Evolutionary conservation across 2,797 vertebrate species (phyloP), one percentile per base, ranked within the genome.

Genomic region (Micropoecilia bifurca): DNA sequence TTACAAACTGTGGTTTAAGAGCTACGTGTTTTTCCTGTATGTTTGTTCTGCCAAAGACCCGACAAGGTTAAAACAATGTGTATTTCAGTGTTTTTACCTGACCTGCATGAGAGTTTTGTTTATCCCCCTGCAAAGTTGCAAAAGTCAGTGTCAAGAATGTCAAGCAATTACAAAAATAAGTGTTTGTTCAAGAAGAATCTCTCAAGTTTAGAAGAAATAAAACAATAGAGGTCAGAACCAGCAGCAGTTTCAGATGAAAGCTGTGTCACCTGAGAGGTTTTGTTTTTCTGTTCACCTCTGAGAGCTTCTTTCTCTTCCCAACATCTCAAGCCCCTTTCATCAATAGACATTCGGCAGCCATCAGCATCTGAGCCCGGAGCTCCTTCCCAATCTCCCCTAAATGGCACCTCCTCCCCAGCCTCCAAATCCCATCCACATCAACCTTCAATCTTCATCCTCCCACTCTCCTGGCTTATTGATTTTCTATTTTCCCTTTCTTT

Each of bases 401-500:
- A 89, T 75, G 47, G 79, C 84, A 78, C 75, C 81, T 71, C 82
- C 78, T 78, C 85, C 83, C 76, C 80, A 43, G 73, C 83, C 88
- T 84, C 81, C 87, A 86, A 86, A 91, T 94, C 90, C 89, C 78
- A 84, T 90, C 89, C 87, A 81, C 90, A 89, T 93, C 94, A 91
- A 87, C 93, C 89, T 93, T 95, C 94, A 93, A 92, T 94, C 95
- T 95, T 93, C 93, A 93, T 95, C 91, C 89, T 87, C 86, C 85
- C 80, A 87, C 91, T 93, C 91, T 85, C 83, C 84, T 48, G 57
- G 80, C 84, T 85, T 95, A 95, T 95, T 86, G 94, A 96, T 96
- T 95, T 94, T 94, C 91, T 90, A 93, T 94, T 92, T 92, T 92
- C 84, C 84, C 83, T 76, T 86, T 76, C 80, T 84, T 79, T 68